Evolutionary conservation across 1,140 invertebrate species (phyloP).

Genomic region (Zeugodacus cucurbitae): DNA sequence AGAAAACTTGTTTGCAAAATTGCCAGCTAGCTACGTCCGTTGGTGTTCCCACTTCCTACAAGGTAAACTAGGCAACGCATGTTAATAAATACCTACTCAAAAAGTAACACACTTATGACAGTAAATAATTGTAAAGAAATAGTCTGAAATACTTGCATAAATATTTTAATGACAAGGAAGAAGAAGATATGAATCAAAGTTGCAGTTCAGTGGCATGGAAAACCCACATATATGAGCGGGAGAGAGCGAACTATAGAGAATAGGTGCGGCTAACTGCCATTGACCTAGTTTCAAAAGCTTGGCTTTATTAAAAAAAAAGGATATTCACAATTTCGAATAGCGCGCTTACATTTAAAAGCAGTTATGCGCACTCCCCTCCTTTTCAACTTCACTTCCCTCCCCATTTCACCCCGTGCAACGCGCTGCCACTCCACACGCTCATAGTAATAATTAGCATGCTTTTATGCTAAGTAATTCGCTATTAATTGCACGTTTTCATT

Average conservation of each 20-base stretch:
- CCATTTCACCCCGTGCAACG: too few relatives aligned
- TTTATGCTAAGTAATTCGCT: constrained; percentile 30
- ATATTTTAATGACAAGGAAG: too few relatives aligned
- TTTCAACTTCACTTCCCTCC: background rate
- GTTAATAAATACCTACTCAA: too few relatives aligned
- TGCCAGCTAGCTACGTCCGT: too few relatives aligned
- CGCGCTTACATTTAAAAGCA: background rate
- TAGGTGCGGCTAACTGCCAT: background rate
- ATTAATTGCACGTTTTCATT: constrained; percentile 27
- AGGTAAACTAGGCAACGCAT: too few relatives aligned
- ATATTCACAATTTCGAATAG: background rate
- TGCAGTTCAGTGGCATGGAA: background rate
- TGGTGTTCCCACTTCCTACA: too few relatives aligned
- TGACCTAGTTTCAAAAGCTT: background rate
- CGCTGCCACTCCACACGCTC: background rate
- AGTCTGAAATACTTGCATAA: too few relatives aligned
- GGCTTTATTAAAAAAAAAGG: background rate
- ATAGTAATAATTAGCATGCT: background rate
- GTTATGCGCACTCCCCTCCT: background rate
- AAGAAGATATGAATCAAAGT: too few relatives aligned
- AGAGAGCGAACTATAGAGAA: background rate
- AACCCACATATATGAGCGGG: too few relatives aligned
- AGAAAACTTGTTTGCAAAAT: too few relatives aligned
- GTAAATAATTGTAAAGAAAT: too few relatives aligned
- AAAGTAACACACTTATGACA: too few relatives aligned